Evolutionary conservation across 2,888 invertebrate species (phyloP), one percentile per base, ranked within the genome.

Genomic region (Dryomyza anilis): DNA sequence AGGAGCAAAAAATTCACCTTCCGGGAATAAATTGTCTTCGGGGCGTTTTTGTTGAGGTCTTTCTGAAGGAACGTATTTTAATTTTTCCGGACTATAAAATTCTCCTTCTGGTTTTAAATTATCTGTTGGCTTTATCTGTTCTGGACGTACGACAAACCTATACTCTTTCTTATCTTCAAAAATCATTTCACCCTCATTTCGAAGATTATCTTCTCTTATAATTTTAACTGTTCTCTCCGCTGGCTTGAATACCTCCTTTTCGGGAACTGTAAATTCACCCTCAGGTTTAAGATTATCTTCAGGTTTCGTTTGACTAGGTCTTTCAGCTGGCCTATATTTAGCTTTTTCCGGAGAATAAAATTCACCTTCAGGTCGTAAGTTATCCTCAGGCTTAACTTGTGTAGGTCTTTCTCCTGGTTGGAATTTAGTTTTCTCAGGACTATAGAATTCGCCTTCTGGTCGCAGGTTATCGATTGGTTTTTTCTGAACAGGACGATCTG

Each of bases 11-110:
- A 87, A 86, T 12, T 83, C 82, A 0, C 87, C 86, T 72, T 87
- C 86, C 2, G 86, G 85, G 67, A 78, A 81, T 0, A 91, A 80
- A 76, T 89, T 89, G 71, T 90, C 89, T 73, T 86, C 85, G 55
- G 87, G 89, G 73, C 82, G 85, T 0, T 85, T 85, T 33, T 86
- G 85, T 0, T 48, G 21, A 0, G 74, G 75, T 3, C 74, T 66
- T 63, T 85, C 84, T 0, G 65, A 74, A 0, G 71, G 68, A 8
- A 23, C 85, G 23, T 75, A 85, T 55, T 75, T 70, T 1, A 73
- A 71, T 64, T 81, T 82, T n/a, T 83, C 81, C 0, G 85, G 86
- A 69, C 74, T 29, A 69, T 73, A 50, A 73, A 84, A 64, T 2
- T 85, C 83, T 2, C 86, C 86, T 73, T 86, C 86, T 0, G 85